Evolutionary conservation across 2,888 invertebrate species (phyloP).

Genomic region (Timandra comae): DNA sequence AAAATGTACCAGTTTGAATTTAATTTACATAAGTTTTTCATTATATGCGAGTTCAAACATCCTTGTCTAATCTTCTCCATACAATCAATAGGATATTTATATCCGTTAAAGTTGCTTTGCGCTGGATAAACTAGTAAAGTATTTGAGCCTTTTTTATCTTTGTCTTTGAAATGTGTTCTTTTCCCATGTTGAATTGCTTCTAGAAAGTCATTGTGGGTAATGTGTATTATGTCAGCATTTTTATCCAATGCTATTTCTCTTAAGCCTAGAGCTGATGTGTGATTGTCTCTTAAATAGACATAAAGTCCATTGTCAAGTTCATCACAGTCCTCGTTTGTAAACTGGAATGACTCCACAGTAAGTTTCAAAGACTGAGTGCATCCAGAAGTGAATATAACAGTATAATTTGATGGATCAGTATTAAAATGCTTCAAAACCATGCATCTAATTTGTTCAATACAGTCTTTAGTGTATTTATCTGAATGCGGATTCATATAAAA

Average conservation of each 20-base stretch:
- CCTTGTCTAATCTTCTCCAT: conserved; percentile 80
- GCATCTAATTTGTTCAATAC: conserved; percentile 88
- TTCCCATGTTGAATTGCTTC: conserved; percentile 34
- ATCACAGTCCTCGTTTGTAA: conserved; percentile 42
- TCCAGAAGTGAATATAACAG: conserved; percentile 94
- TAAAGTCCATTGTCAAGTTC: conserved; percentile 77
- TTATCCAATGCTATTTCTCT: conserved; percentile 82
- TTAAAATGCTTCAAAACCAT: conserved; percentile 92
- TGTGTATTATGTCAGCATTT: conserved; percentile 72
- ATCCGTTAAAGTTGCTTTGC: conserved; percentile 96
- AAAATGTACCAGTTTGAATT: conserved; percentile 82
- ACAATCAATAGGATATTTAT: conserved; percentile 89
- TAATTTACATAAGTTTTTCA: conserved; percentile 48
- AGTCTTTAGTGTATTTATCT: conserved; percentile 88
- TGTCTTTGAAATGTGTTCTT: conserved; percentile 21
- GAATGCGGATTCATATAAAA: conserved; percentile 95
- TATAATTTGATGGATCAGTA: conserved; percentile 86
- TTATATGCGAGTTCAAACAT: conserved; percentile 57
- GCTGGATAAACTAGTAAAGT: conserved; percentile 90
- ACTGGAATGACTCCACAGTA: conserved; percentile 88
- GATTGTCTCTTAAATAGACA: conserved; percentile 91
- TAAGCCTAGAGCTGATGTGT: conserved; percentile 96
- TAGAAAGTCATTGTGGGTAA: conserved; percentile 78
- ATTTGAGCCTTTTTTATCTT: conserved; percentile 42
- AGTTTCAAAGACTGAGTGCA: conserved; percentile 92